phyloP scores from a whole-genome alignment of 2,888 invertebrate species.

The Cryptocephalus primarius region DNA sequence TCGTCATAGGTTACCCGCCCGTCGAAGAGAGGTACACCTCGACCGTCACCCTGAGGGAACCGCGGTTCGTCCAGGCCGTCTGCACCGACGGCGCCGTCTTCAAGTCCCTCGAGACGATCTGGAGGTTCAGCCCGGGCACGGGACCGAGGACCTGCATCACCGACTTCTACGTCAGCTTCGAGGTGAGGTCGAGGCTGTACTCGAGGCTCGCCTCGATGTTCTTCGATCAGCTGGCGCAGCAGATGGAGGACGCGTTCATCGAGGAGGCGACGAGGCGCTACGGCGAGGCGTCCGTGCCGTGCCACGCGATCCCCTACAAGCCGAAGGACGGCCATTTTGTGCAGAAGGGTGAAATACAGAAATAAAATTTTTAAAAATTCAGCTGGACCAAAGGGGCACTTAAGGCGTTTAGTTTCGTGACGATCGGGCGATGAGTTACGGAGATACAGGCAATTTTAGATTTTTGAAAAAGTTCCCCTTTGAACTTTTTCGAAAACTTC shows the following conservation, averaged over 20 bases:
- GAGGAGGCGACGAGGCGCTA: slow-evolving; percentile 68
- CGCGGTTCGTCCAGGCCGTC: slow-evolving; percentile 71
- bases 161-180: slow-evolving; percentile 83
- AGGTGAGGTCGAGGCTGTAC: slow-evolving; percentile 82
- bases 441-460: no score
- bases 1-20: neutral
- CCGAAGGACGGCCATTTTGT: slow-evolving; percentile 4
- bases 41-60: slow-evolving; percentile 44
- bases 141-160: slow-evolving; percentile 71
- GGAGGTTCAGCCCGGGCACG: slow-evolving; percentile 85
- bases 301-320: slow-evolving; percentile 34
- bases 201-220: slow-evolving; percentile 85
- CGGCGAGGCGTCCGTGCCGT: slow-evolving; percentile 62
- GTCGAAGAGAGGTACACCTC: neutral
- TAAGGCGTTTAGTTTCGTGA: no score
- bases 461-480: no score
- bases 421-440: no score
- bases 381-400: no score
- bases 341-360: no score
- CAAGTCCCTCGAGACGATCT: slow-evolving; percentile 75
- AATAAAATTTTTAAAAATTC: no score
- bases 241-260: slow-evolving; percentile 92
- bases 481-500: no score
- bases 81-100: slow-evolving; percentile 83
- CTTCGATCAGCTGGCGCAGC: slow-evolving; percentile 90